Conservation (phyloP, 2,797 vertebrate genomes). For the Buphagus erythrorhynchus region DNA sequence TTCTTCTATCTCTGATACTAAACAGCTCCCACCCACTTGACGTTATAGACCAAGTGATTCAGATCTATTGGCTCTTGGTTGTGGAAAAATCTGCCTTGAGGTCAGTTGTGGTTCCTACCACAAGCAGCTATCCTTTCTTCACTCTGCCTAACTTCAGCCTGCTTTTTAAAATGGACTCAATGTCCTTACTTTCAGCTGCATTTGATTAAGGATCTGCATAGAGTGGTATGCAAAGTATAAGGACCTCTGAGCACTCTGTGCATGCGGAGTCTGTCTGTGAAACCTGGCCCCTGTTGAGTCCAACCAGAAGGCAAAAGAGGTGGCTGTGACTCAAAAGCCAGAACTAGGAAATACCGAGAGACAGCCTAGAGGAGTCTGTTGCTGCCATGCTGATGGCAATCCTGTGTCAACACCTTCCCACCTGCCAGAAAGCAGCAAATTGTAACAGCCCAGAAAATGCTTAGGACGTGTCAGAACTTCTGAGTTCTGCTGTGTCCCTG, state of each 20-base stretch:
- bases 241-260: fast-evolving
- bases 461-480: background rate
- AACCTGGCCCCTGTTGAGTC: background rate
- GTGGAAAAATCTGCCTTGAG: slow-evolving; percentile 31
- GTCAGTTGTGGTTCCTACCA: background rate
- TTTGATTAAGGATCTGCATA: background rate
- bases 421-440: background rate
- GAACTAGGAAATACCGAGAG: background rate
- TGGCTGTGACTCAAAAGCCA: background rate
- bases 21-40: background rate
- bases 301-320: background rate
- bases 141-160: background rate
- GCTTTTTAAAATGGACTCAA: background rate
- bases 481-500: background rate
- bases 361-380: background rate
- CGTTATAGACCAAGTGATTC: background rate
- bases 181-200: background rate
- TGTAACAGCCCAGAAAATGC: background rate
- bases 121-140: background rate
- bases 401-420: fast-evolving
- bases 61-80: background rate
- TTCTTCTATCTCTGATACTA: background rate
- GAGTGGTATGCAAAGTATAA: background rate
- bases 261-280: background rate
- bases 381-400: background rate